Base-by-base conservation (phyloP, 2,797 vertebrate species). In the Cyprinella venusta region DNA sequence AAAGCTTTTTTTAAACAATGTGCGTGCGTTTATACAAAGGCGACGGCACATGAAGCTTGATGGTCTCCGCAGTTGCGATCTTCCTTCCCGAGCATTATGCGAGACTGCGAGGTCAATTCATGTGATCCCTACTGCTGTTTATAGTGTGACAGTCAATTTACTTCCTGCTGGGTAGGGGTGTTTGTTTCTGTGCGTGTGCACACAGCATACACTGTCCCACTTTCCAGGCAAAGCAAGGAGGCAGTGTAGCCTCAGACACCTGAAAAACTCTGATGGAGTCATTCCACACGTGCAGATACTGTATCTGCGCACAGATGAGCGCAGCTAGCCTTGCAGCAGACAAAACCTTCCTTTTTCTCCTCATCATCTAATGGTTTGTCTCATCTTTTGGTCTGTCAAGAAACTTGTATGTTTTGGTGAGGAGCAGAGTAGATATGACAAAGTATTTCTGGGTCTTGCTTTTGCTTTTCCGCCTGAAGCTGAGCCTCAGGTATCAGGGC, bases 61-160 rank as follows among this genome's bases (percentile, higher is more conserved):
- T 8, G n/a, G 33, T 64, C 68, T 67, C 87, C 72, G 84, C 72
- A 81, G 90, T 82, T 86, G 85, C 89, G 85, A 86, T 83, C 84
- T 87, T 88, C 72, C 86, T 45, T 83, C 84, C 87, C 81, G 82
- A 92, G 79, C 72, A 77, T 87, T 85, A 68, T 80, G 78, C 80
- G 8, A 67, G 86, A 88, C 80, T 84, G 74, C 38, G 81, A 89
- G 89, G 90, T 91, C 90, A 90, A 80, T 71, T 81, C 78, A 87
- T 85, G 69, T 85, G 82, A 72, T 75, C 82, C 79, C 86, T 59
- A 24, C 88, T 84, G 86, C 85, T 88, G 80, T 69, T 85, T 85
- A 83, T 61, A 81, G 84, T 75, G 84, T 82, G 80, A 76, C 83
- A 80, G 85, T 87, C 84, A 86, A 90, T 88, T 89, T 79, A 89